Evolutionary conservation across 1,140 invertebrate genomes (phyloP).

Genomic region (Doryteuthis pealeii): DNA sequence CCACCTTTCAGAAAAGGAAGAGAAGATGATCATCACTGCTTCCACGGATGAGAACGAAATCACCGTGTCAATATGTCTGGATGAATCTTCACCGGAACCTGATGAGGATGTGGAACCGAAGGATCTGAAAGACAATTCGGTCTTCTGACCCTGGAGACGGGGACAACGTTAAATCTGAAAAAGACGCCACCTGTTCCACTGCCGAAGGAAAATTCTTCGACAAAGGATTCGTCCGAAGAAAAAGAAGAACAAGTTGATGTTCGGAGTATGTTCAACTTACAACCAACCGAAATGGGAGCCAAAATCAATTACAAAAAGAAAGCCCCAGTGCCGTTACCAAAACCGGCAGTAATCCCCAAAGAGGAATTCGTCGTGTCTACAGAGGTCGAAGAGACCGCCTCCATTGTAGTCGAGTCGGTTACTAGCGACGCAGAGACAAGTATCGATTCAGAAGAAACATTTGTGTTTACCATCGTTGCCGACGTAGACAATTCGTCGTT

Average conservation of each 20-base stretch:
- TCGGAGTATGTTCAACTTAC: background rate
- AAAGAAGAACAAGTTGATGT: background rate
- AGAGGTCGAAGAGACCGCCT: too few relatives aligned
- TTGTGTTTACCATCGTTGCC: too few relatives aligned
- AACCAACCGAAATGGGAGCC: background rate
- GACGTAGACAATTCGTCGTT: too few relatives aligned
- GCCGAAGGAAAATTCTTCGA: background rate
- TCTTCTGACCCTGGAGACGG: background rate
- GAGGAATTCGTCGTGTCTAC: too few relatives aligned
- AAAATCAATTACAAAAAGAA: background rate
- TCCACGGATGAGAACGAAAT: too few relatives aligned
- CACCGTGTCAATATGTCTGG: too few relatives aligned
- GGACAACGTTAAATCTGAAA: background rate
- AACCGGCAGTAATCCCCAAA: background rate
- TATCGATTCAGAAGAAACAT: too few relatives aligned
- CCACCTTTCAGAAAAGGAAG: too few relatives aligned
- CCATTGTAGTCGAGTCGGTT: too few relatives aligned
- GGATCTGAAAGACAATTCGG: background rate
- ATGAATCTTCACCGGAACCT: too few relatives aligned
- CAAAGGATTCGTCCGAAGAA: background rate
- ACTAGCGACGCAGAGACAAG: too few relatives aligned
- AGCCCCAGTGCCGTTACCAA: background rate
- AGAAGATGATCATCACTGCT: too few relatives aligned
- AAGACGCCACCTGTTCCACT: background rate
- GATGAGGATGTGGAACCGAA: background rate